Evolutionary conservation across 2,797 vertebrate genomes (phyloP), one percentile per base, ranked within the genome.

Genomic region (Argya squamiceps): DNA sequence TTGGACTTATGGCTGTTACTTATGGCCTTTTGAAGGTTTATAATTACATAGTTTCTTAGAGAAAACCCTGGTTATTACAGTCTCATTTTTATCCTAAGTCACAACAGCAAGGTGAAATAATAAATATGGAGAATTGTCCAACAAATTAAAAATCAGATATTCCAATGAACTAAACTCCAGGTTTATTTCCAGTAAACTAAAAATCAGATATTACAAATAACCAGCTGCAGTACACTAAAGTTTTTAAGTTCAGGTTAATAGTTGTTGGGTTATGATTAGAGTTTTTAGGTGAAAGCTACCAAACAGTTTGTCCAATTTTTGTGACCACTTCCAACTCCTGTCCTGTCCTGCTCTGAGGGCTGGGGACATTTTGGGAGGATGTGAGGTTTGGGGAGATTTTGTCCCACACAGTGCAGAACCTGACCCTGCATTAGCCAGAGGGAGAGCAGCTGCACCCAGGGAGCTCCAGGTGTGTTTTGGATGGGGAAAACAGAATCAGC

Each of bases 1-100:
- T 55, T 46, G 5, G 37, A 9, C 3, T 56, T 63, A 18, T 0
- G 21, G n/a, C 16, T 55, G 23, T n/a, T 52, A 34, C 4, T 12
- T 36, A 21, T 65, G 15, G 44, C 14, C 77, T 56, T 80, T n/a
- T 15, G 41, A 70, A 84, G 62, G 30, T 27, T 62, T 37, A 9
- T 30, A 46, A 43, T 11, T 2, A 1, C 24, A 9, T 3, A 0
- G 0, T 13, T 76, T 39, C n/a, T 70, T n/a, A 37, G 32, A 34
- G 64, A 76, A 79, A 69, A 73, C 0, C 20, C 20, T 49, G 17
- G 4, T 67, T 73, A 22, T 30, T 43, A 20, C 5, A 52, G 8
- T 32, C 22, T 47, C 0, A 0, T 43, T 76, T 62, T 79, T 62
- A 71, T 71, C 3, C 0, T 41, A 24, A 55, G 29, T 49, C 65